Evolutionary conservation across 2,797 vertebrate genomes (phyloP).

Genomic region (Catostomus latipinnis): DNA sequence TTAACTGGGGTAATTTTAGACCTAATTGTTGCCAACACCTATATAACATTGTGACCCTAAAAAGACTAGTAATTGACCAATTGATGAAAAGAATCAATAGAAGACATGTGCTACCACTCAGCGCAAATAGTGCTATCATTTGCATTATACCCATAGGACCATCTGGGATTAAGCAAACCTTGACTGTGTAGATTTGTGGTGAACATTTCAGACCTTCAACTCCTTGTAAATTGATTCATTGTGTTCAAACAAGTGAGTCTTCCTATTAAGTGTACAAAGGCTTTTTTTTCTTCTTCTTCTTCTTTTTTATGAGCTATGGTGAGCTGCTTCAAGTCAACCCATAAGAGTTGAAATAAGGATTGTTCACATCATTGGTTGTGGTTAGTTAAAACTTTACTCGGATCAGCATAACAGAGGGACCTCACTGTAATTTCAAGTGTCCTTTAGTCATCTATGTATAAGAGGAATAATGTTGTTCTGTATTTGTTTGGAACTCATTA

Average conservation of each 20-base stretch:
- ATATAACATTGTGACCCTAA: slow-evolving; percentile 56
- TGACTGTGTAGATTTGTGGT: slow-evolving; percentile 51
- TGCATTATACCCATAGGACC: slow-evolving; percentile 56
- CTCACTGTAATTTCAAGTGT: slow-evolving; percentile 26
- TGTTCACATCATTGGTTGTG: slow-evolving; percentile 28
- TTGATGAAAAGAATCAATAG: slow-evolving; percentile 67
- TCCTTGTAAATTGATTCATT: slow-evolving; percentile 51
- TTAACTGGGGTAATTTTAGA: slow-evolving; percentile 63
- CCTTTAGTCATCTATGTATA: slow-evolving; percentile 9
- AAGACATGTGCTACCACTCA: slow-evolving; percentile 68
- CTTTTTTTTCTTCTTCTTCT: slow-evolving; percentile 1
- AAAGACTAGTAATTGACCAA: slow-evolving; percentile 60
- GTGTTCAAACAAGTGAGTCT: slow-evolving; percentile 20
- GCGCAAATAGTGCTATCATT: slow-evolving; percentile 44
- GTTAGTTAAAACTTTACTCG: slow-evolving; percentile 11
- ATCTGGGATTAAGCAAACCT: slow-evolving; percentile 57
- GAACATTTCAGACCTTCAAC: slow-evolving; percentile 51
- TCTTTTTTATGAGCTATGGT: background rate
- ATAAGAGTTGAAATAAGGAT: slow-evolving; percentile 15
- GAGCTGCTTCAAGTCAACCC: slow-evolving; percentile 4
- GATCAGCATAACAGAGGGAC: slow-evolving; percentile 31
- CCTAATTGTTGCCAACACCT: slow-evolving; percentile 67
- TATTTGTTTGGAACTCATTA: background rate
- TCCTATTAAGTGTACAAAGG: slow-evolving; percentile 33
- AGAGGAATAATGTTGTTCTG: slow-evolving; percentile 15